Evolutionary conservation across 2,888 invertebrate species (phyloP).

Genomic region (Eustalomyia histrio): DNA sequence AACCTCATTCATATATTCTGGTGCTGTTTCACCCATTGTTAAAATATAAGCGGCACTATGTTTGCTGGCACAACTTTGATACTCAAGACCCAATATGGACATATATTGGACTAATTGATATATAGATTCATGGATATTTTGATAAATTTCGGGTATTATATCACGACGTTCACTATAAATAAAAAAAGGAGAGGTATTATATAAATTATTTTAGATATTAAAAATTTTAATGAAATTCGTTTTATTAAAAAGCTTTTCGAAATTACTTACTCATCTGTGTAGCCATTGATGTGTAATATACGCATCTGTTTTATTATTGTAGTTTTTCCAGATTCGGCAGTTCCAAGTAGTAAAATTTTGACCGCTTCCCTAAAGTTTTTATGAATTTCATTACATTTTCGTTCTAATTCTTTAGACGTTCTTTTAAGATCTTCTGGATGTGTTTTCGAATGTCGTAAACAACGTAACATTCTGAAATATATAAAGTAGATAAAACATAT

Average conservation of each 20-base stretch:
- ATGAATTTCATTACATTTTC: conserved; percentile 81
- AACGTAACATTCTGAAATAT: conserved; percentile 76
- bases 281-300: conserved; percentile 90
- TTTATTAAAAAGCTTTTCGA: no score
- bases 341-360: conserved; percentile 84
- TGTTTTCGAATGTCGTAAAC: conserved; percentile 72
- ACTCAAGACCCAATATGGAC: conserved; percentile 80
- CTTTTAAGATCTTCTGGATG: conserved; percentile 79
- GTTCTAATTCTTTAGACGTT: conserved; percentile 79
- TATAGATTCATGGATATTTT: conserved; percentile 88
- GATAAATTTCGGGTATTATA: conserved; percentile 84
- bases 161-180: conserved; percentile 84
- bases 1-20: conserved; percentile 82
- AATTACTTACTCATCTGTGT: conserved; percentile 83
- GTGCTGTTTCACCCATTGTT: conserved; percentile 81
- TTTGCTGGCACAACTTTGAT: conserved; percentile 79
- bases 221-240: no score
- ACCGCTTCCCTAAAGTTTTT: conserved; percentile 80
- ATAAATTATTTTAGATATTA: no score
- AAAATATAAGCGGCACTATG: conserved; percentile 80
- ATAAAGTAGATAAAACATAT: no score
- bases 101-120: conserved; percentile 84
- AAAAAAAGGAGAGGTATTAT: neutral
- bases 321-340: conserved; percentile 91
- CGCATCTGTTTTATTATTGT: conserved; percentile 94